Evolutionary conservation across 2,113 vertebrate genomes (phyloP), one percentile per base, ranked within the genome.

Genomic region (Malurus alboscapulatus): DNA sequence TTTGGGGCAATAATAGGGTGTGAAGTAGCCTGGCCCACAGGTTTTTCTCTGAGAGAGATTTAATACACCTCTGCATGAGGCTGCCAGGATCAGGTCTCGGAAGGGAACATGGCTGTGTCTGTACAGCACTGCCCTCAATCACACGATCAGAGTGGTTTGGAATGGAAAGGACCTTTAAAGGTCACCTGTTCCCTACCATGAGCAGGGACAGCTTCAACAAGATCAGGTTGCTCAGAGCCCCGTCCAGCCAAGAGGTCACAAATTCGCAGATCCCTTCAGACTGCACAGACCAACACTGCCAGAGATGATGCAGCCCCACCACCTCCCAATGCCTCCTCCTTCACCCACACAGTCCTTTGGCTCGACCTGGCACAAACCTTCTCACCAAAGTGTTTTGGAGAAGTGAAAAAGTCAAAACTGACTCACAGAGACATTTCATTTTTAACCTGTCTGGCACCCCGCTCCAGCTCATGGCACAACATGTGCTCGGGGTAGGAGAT

Each of bases 241-340:
- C 0, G 0, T 42, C 71, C 48, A 83, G 4, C 20, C 25, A 32
- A 50, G 58, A 74, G 25, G 20, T 38, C 26, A 55, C 45, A 50
- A 21, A 83, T 61, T 93, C 82, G 58, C 34, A 38, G 38, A 17
- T 72, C 27, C 3, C 65, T 83, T 87, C 67, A 73, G 54, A 34
- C 29, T 44, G 12, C 38, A 38, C 25, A 58, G 38, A 36, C 21
- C 30, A 54, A 17, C 50, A 53, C 10, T 53, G 34, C 21, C 20
- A 29, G 17, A 38, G 54, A 69, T 42, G 58, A 79, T 58, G 15
- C 25, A 25, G 38, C 38, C 17, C 32, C 50, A 57, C 29, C 3
- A 1, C 15, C 7, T 45, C 20, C 8, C 53, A 79, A n/a, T 1
- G 1, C 40, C 17, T 82, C 62, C 69, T 68, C 29, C n/a, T 84